phyloP scores from a whole-genome alignment of 1,140 invertebrate genomes.

The Sitophilus oryzae region DNA sequence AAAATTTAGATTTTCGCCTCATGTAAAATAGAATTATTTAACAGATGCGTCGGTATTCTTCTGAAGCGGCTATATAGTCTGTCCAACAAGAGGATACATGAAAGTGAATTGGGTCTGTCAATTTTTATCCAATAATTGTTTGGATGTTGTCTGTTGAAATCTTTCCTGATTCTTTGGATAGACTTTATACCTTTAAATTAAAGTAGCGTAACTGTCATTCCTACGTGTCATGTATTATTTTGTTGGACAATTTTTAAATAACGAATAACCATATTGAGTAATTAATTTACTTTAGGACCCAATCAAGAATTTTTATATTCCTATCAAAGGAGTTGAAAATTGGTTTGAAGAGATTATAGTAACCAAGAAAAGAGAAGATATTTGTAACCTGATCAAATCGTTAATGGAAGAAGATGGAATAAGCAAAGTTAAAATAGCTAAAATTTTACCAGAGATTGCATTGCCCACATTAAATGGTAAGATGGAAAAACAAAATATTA shows the following conservation, averaged over 20 bases:
- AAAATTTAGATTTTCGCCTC: too few relatives aligned
- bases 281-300: slow-evolving; percentile 54
- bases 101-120: not conserved
- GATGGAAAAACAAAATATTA: not conserved
- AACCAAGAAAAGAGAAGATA: slow-evolving; percentile 71
- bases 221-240: too few relatives aligned
- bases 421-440: too few relatives aligned
- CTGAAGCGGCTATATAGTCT: too few relatives aligned
- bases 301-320: slow-evolving; percentile 65
- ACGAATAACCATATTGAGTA: slow-evolving; percentile 2
- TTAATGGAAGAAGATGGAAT: slow-evolving; percentile 60
- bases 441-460: slow-evolving; percentile 55
- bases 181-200: too few relatives aligned
- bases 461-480: slow-evolving; percentile 61
- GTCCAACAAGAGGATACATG: not conserved
- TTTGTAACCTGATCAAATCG: slow-evolving; percentile 64
- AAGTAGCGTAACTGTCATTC: too few relatives aligned
- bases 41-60: not conserved
- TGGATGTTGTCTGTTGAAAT: too few relatives aligned
- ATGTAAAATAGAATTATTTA: too few relatives aligned
- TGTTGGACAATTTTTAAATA: slow-evolving; percentile 3
- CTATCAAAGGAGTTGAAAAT: slow-evolving; percentile 66
- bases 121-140: slow-evolving; percentile 9
- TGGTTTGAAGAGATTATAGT: slow-evolving; percentile 78
- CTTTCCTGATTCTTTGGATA: too few relatives aligned